A percentile compares a stretch with the other conserved stretches of the same genome.
Conservation (phyloP, 2,888 invertebrate species). For the Lordiphosa andalusiaca region DNA sequence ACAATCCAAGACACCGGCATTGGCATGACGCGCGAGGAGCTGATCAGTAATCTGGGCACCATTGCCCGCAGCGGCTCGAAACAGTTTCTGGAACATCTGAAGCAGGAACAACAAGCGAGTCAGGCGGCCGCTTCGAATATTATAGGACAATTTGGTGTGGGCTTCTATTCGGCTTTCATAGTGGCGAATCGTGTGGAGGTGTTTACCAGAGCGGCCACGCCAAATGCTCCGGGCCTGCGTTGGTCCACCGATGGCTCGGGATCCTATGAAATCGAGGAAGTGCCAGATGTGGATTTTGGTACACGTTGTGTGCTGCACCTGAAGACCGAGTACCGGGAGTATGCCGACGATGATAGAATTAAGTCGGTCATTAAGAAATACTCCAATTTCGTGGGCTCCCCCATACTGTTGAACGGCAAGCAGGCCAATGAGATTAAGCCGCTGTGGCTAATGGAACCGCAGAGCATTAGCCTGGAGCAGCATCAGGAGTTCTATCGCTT, state of each 20-base stretch:
- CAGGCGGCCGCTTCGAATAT: constrained; percentile 87
- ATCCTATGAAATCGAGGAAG: constrained; percentile 92
- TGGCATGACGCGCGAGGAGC: constrained; percentile 96
- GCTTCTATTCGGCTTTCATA: constrained; percentile 99
- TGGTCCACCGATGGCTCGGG: constrained; percentile 97
- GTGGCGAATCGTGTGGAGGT: constrained; percentile 97
- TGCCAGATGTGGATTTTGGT: constrained; percentile 91
- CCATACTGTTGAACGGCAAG: constrained; percentile 94
- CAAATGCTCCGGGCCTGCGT: constrained; percentile 86
- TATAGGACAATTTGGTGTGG: constrained; percentile 98
- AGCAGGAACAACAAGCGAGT: constrained; percentile 83
- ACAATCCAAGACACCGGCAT: constrained; percentile 96
- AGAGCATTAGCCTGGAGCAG: constrained; percentile 90
- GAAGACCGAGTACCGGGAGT: constrained; percentile 93
- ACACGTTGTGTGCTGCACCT: constrained; percentile 94
- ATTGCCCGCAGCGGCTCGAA: constrained; percentile 98
- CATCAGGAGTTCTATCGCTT: constrained; percentile 97
- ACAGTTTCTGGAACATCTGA: constrained; percentile 92
- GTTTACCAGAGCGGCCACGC: constrained; percentile 87
- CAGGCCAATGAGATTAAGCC: constrained; percentile 95
- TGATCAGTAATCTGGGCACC: constrained; percentile 94
- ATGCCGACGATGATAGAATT: constrained; percentile 91
- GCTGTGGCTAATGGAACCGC: constrained; percentile 95
- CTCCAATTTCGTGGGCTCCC: constrained; percentile 97
- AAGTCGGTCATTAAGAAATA: constrained; percentile 95